A percentile compares a stretch with the other conserved stretches of the same genome.
Conservation (phyloP, 2,113 vertebrate species). For the Atrichornis clamosus region DNA sequence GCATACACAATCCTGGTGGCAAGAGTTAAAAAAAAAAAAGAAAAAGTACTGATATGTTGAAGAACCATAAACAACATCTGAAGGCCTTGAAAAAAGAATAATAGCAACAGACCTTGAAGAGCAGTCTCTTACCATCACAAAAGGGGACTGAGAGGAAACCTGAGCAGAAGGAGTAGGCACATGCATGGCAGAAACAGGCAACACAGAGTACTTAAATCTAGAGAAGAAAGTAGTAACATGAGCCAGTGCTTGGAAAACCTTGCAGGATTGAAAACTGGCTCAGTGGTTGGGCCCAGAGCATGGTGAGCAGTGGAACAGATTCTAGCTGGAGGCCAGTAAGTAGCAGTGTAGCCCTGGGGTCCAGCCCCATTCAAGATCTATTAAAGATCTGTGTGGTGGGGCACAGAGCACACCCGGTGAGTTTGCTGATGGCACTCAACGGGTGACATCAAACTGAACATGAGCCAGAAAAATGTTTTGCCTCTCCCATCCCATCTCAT, state of each 20-base stretch:
- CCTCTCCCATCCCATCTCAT: not conserved
- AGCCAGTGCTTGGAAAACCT: not conserved
- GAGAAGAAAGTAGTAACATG: not conserved
- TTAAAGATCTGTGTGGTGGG: not conserved
- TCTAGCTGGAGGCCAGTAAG: not conserved
- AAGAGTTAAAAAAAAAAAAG: not conserved
- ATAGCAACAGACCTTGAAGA: not conserved
- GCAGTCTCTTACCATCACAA: not conserved
- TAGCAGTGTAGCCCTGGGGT: rapidly evolving
- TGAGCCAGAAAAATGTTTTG: not conserved
- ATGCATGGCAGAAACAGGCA: not conserved
- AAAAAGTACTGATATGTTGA: not conserved
- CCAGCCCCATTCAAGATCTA: not conserved
- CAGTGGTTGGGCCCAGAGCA: not conserved
- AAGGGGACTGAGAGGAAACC: not conserved
- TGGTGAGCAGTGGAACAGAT: not conserved
- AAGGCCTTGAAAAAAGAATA: not conserved
- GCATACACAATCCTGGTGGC: not conserved
- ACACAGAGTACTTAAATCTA: not conserved
- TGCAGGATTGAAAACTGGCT: not conserved
- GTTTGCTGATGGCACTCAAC: not conserved
- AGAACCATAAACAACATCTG: not conserved
- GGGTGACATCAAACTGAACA: not conserved
- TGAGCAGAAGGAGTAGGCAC: not conserved
- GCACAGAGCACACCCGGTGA: not conserved